Evolutionary conservation across 2,113 vertebrate species (phyloP).

Genomic region (Cinclus cinclus): DNA sequence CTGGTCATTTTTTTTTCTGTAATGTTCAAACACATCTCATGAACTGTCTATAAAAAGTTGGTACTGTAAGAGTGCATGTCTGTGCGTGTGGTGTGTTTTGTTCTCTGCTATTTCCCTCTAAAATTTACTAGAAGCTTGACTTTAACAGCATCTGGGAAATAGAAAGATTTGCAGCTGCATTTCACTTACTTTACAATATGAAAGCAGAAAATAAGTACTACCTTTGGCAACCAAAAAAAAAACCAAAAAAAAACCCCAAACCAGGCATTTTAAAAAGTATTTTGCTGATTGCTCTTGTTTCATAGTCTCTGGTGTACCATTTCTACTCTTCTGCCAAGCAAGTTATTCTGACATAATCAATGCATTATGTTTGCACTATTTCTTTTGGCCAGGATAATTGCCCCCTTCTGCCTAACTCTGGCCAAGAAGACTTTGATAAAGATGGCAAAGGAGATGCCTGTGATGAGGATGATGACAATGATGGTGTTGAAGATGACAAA

Average conservation of each 20-base stretch:
- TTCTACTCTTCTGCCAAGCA: not conserved
- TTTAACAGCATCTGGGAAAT: not conserved
- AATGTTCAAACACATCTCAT: not conserved
- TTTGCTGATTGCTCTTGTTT: not conserved
- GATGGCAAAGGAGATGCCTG: constrained; percentile 95
- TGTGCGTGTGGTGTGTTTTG: not conserved
- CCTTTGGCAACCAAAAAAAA: not conserved
- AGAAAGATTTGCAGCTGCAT: constrained; percentile 15
- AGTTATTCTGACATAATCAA: not conserved
- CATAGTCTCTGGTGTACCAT: not conserved
- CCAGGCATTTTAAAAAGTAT: not conserved
- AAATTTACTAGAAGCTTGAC: not conserved
- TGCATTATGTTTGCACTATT: not conserved
- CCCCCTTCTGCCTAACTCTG: constrained; percentile 94
- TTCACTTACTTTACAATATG: not conserved
- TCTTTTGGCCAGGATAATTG: constrained; percentile 89
- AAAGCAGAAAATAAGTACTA: constrained; percentile 14
- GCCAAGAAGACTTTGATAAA: constrained; percentile 97
- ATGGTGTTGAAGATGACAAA: constrained; percentile 90
- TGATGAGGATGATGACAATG: constrained; percentile 95
- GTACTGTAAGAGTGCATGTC: not conserved
- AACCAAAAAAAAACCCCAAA: too few species aligned
- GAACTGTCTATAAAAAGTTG: not conserved
- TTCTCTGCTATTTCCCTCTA: not conserved
- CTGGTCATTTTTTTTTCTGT: not conserved